Evolutionary conservation across 2,888 invertebrate species (phyloP).

Genomic region (Dynastes tityus): DNA sequence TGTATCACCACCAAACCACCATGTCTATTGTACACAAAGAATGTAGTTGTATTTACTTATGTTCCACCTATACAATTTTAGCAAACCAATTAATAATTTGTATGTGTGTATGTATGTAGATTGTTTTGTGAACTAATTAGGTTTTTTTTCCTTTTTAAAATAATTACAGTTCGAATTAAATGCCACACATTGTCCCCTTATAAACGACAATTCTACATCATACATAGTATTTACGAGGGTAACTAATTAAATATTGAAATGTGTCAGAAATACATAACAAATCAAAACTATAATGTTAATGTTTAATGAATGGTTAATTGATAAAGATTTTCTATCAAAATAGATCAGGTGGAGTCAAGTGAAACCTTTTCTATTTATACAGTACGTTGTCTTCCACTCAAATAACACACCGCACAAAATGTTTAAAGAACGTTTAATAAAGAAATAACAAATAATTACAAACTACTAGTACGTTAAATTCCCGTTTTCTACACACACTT

Average conservation of each 20-base stretch:
- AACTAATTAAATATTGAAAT: neutral
- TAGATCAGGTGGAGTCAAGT: no score
- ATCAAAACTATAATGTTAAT: no score
- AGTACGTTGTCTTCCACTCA: no score
- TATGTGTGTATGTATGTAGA: slow-evolving; percentile 27
- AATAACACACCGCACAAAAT: no score
- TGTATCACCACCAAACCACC: slow-evolving; percentile 18
- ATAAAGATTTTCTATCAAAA: no score
- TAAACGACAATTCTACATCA: slow-evolving; percentile 5
- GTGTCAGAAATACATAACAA: no score
- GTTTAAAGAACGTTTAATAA: no score
- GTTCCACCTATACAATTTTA: neutral
- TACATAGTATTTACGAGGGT: slow-evolving; percentile 6
- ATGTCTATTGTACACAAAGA: slow-evolving; percentile 14
- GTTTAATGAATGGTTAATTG: no score
- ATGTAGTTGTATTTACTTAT: slow-evolving; percentile 17
- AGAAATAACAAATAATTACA: no score
- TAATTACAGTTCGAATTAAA: neutral
- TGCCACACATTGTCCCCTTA: neutral
- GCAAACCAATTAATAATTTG: slow-evolving; percentile 8
- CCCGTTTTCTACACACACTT: no score
- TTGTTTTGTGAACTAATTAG: neutral
- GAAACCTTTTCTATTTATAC: no score
- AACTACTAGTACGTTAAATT: no score
- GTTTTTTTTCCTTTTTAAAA: neutral